Conservation (phyloP, 2,888 invertebrate genomes). For the Ophion obscuratus region DNA sequence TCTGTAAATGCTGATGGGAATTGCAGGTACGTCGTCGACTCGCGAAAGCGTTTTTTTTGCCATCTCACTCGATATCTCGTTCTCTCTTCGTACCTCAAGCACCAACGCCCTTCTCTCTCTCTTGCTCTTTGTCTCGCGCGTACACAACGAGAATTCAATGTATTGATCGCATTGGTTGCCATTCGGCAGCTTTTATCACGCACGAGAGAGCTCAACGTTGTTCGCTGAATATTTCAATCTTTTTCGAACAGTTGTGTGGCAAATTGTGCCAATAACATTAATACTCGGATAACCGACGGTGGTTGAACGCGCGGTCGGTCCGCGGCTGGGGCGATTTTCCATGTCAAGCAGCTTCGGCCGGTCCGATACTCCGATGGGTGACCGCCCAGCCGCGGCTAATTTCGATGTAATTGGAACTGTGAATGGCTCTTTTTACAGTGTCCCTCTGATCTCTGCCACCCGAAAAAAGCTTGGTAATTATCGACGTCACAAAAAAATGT, state of each 20-base stretch:
- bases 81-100: conserved; percentile 16
- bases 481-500: too few species aligned
- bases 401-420: too few species aligned
- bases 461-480: too few species aligned
- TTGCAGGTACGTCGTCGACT: conserved; percentile 61
- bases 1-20: conserved; percentile 61
- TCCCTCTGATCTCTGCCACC: too few species aligned
- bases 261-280: conserved; percentile 33
- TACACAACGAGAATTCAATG: conserved; percentile 4
- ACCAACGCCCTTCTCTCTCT: background rate
- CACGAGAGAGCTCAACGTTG: conserved; percentile 43
- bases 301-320: too few species aligned
- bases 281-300: conserved; percentile 8
- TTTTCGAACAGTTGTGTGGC: background rate
- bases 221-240: conserved; percentile 35
- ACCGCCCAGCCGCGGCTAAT: too few species aligned
- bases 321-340: too few species aligned
- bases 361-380: background rate
- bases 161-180: conserved; percentile 23
- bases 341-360: background rate
- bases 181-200: conserved; percentile 46
- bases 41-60: conserved; percentile 54
- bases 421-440: background rate
- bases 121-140: background rate
- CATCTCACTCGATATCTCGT: conserved; percentile 21